Evolutionary conservation across 2,113 vertebrate species (phyloP), one percentile per base, ranked within the genome.

Genomic region (Hypomesus transpacificus): DNA sequence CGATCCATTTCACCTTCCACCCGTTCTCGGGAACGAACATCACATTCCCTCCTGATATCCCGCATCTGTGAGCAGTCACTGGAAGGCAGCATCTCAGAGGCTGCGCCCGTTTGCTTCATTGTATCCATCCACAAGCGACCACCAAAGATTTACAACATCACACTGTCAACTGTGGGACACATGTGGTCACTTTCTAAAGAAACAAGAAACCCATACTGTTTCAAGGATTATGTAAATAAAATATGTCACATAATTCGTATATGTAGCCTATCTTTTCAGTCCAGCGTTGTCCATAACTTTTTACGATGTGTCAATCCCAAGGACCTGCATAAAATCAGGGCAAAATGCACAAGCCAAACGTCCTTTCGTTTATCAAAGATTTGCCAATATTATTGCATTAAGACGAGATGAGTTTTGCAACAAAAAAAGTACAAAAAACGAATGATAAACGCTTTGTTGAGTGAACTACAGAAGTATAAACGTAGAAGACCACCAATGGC

Each of bases 1-100:
- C 92, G 89, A 81, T 94, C 94, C 60, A 86, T 77, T 70, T 93
- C 93, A 46, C 86, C 88, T 76, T 94, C 93, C 68, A 87, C 85
- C 78, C 87, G 87, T 68, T 94, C 90, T 69, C 85, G 79, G 87
- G 87, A 88, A 75, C 93, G 90, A 28, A 78, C 81, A 68, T 93
- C 91, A 53, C 80, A 73, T 68, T 91, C 91, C 75, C 61, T 77
- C 73, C 87, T 81, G 74, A 18, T 65, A 46, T 82, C 82, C 69
- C 85, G 82, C 66, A 77, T 66, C 70, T 77, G 64, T 73, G 77
- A 74, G 14, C 81, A 70, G 63, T 82, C 89, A 78, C 83, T 79
- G 46, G 80, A 59, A 75, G 81, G 76, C n/a, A 84, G 69, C 62
- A 86, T 75, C 71, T 81, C 83, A 22, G 76, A 67, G 22, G 73